Evolutionary conservation across 2,797 vertebrate species (phyloP).

Genomic region (Florisuga fusca): DNA sequence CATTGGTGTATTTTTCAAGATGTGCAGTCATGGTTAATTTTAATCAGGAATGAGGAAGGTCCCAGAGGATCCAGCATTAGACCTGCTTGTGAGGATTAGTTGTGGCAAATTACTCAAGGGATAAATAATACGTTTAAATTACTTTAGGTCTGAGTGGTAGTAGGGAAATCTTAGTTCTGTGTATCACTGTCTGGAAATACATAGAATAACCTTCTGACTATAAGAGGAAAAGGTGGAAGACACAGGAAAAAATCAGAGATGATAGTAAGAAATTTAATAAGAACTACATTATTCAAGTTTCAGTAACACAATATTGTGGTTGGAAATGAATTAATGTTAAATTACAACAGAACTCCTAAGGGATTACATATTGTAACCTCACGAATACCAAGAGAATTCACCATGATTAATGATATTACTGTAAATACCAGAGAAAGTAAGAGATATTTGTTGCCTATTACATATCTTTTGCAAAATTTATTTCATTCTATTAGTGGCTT

Average conservation of each 20-base stretch:
- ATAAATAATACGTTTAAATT: constrained; percentile 63
- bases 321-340: constrained; percentile 48
- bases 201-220: not conserved
- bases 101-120: constrained; percentile 64
- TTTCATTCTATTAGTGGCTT: not conserved
- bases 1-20: constrained; percentile 25
- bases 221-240: not conserved
- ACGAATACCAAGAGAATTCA: not conserved
- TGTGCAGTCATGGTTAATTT: constrained; percentile 21
- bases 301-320: not conserved
- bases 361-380: not conserved
- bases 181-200: not conserved
- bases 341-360: constrained; percentile 21
- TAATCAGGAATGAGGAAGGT: constrained; percentile 67
- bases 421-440: constrained; percentile 18
- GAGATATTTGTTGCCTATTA: not conserved
- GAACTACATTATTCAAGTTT: not conserved
- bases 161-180: not conserved
- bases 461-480: not conserved
- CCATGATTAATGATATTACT: not conserved
- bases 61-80: constrained; percentile 51
- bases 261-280: not conserved
- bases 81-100: constrained; percentile 57
- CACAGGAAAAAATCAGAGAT: not conserved
- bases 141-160: constrained; percentile 24